Base-by-base conservation (phyloP, 1,140 invertebrate species). In the Spodoptera litura region DNA sequence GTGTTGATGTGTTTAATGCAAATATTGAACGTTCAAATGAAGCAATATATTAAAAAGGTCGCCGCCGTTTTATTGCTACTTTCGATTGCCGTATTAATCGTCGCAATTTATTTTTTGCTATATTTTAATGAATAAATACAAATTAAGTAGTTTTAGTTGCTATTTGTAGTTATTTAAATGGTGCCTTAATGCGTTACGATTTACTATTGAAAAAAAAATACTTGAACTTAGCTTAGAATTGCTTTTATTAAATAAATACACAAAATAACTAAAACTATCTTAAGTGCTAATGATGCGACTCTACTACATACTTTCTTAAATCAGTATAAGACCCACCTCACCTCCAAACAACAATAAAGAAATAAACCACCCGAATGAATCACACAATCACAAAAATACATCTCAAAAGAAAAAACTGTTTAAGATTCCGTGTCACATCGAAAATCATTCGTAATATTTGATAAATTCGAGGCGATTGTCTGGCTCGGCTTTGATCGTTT, bases 1-100 rank as follows among this genome's bases (percentile, higher is more conserved):
- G 84, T 88, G 86, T 83, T 89, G 85, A 88, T 87, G 84, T 82
- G 84, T 84, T 83, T 74, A 87, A 82, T 84, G 81, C 85, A 88
- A 88, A 88, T 85, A 89, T 74, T 78, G 74, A 73, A 81, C 27
- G 58, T 53, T 27, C 15, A 55, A 78, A 72, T 59, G 35, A 68
- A 59, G 70, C 25, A 74, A 79, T 68, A 72, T 27, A 68, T 78
- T 53, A 62, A 61, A 38, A 25, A 55, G 53, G 27, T 11, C 10
- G 51, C 51, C 53, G n/a, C 31, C 35, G 61, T 66, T 77, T 77
- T 25, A 77, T 68, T 77, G 3, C 52, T 56, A 76, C 74, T 66
- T 64, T 49, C 61, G 61, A 52, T 66, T 77, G 44, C 10, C n/a
- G 15, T 77, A 44, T 49, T 75, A 64, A 64, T 75, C 31, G 8